A percentile compares a stretch with the other conserved stretches of the same genome.
phyloP scores from a whole-genome alignment of 2,113 vertebrate species.

The Poeciliopsis retropinna region DNA sequence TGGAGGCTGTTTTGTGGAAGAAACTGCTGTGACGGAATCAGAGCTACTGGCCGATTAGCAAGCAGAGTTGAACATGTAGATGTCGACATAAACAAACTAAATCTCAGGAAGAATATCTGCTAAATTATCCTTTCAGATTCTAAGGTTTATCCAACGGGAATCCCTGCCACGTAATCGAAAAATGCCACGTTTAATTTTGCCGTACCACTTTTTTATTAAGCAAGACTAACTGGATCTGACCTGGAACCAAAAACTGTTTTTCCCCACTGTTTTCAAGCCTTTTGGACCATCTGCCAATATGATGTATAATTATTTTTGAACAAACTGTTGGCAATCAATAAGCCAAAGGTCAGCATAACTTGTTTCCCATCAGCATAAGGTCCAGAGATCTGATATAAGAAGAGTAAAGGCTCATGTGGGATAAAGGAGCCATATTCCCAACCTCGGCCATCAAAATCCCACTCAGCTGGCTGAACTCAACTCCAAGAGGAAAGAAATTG shows the following conservation, averaged over 20 bases:
- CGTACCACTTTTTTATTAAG: background rate
- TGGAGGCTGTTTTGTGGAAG: constrained; percentile 27
- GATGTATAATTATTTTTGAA: background rate
- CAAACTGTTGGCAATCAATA: background rate
- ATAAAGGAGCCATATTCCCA: background rate
- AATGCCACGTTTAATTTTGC: background rate
- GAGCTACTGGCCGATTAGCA: constrained; percentile 20
- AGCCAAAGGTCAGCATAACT: constrained; percentile 26
- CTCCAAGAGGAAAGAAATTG: background rate
- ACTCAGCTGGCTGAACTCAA: too few species aligned
- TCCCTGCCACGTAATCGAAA: too few species aligned
- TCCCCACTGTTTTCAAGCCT: background rate
- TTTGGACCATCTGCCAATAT: background rate
- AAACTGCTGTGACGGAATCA: constrained; percentile 32
- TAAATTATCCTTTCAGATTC: constrained; percentile 7
- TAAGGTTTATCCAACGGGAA: background rate
- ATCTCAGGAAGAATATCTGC: background rate
- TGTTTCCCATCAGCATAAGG: constrained; percentile 12
- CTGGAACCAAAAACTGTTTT: background rate
- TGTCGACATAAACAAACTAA: constrained; percentile 11
- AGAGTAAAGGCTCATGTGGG: constrained; percentile 10
- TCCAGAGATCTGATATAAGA: constrained; percentile 4
- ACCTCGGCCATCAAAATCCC: constrained; percentile 5
- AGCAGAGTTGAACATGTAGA: background rate
- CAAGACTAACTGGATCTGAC: background rate